Evolutionary conservation across 2,888 invertebrate species (phyloP).

Genomic region (Thyatira batis): DNA sequence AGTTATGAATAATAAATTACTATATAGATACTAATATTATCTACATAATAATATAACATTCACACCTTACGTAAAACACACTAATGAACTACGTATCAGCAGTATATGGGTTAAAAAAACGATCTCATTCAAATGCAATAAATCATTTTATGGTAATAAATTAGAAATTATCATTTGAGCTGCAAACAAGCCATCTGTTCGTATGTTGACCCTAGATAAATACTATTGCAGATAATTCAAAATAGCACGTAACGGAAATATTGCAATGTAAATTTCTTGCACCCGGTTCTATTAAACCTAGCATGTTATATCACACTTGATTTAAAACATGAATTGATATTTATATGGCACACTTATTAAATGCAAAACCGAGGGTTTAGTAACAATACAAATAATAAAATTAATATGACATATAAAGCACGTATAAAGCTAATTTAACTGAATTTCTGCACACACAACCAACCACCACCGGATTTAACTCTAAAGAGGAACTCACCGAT

Average conservation of each 20-base stretch:
- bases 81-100: background rate
- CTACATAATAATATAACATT: constrained; percentile 3
- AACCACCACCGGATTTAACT: constrained; percentile 49
- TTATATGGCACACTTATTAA: background rate
- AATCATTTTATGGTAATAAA: constrained; percentile 42
- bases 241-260: constrained; percentile 34
- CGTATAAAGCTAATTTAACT: constrained; percentile 35
- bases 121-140: constrained; percentile 17
- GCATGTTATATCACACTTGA: background rate
- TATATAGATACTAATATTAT: constrained; percentile 13
- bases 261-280: constrained; percentile 4
- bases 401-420: constrained; percentile 27
- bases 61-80: background rate
- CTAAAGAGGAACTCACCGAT: constrained; percentile 74
- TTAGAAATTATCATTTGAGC: constrained; percentile 45
- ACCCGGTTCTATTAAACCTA: background rate
- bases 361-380: background rate
- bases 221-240: constrained; percentile 44
- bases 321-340: background rate
- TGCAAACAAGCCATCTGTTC: constrained; percentile 40
- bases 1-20: constrained; percentile 48
- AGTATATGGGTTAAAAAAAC: constrained; percentile 19
- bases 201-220: constrained; percentile 68
- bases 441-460: constrained; percentile 47
- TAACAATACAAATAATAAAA: background rate